Evolutionary conservation across 2,888 invertebrate species (phyloP).

Genomic region (Amphipyra berbera): DNA sequence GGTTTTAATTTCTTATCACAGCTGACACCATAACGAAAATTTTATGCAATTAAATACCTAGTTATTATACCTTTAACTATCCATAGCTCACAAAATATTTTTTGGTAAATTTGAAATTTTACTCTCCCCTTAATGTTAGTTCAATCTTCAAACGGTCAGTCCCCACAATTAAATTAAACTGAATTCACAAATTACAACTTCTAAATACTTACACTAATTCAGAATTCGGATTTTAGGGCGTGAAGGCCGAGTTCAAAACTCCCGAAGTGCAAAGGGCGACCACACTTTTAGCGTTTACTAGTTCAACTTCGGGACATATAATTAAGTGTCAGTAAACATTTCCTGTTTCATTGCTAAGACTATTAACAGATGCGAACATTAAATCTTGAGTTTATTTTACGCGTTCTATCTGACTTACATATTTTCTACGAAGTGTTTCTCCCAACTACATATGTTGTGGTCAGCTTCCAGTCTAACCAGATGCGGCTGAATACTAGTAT

Average conservation of each 20-base stretch:
- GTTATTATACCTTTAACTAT: too few species aligned
- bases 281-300: conserved; percentile 7
- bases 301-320: conserved; percentile 39
- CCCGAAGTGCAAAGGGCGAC: conserved; percentile 25
- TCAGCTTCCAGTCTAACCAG: too few species aligned
- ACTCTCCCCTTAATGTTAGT: not conserved
- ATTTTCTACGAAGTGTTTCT: not conserved
- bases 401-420: not conserved
- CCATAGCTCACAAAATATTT: too few species aligned
- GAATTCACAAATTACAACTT: conserved; percentile 33
- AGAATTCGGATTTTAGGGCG: conserved; percentile 18
- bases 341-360: conserved; percentile 18
- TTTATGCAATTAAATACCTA: too few species aligned
- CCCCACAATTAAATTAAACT: conserved; percentile 38
- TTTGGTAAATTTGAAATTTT: too few species aligned
- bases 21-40: too few species aligned
- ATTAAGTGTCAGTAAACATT: conserved; percentile 45
- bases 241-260: conserved; percentile 27
- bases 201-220: conserved; percentile 23
- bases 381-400: conserved; percentile 24
- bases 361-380: conserved; percentile 20
- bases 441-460: too few species aligned
- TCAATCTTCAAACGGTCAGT: not conserved
- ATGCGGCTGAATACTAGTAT: too few species aligned
- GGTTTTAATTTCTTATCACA: too few species aligned